A percentile compares a stretch with the other conserved stretches of the same genome.
phyloP scores from a whole-genome alignment of 2,888 invertebrate species.

The Lissonota sp. region DNA sequence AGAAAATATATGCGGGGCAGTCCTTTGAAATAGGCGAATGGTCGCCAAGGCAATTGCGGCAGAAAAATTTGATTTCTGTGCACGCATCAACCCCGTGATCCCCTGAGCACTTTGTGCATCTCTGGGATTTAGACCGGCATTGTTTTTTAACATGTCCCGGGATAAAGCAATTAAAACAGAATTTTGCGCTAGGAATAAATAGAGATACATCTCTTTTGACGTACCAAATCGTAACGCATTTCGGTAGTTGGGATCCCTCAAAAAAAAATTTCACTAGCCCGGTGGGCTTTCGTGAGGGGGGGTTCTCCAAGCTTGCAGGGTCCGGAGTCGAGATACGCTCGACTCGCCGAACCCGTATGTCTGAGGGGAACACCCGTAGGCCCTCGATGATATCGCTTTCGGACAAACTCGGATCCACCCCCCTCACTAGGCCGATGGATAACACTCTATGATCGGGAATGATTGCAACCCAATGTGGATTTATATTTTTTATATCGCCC shows the following conservation, averaged over 20 bases:
- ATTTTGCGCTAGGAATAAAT: not conserved
- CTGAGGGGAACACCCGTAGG: no score
- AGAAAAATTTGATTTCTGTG: slow-evolving; percentile 1
- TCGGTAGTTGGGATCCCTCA: no score
- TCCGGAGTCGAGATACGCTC: no score
- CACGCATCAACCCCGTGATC: no score
- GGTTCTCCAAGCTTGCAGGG: no score
- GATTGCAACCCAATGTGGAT: slow-evolving; percentile 6
- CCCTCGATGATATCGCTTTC: not conserved
- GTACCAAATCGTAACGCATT: slow-evolving; percentile 2
- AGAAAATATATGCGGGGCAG: not conserved
- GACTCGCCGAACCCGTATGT: no score
- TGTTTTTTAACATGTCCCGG: slow-evolving; percentile 1
- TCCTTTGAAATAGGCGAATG: not conserved
- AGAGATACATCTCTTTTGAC: not conserved
- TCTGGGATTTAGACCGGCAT: no score
- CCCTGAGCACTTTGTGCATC: no score
- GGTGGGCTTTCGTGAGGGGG: not conserved
- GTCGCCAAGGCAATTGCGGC: not conserved
- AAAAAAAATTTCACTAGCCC: not conserved
- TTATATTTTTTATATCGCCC: no score
- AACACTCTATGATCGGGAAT: slow-evolving; percentile 4
- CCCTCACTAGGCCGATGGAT: not conserved
- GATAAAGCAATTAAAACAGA: slow-evolving; percentile 22
- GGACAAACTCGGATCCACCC: not conserved